phyloP scores from a whole-genome alignment of 30 jellyfish, hydroid and myxozoan genomes.

The Catostylus mosaicus region DNA sequence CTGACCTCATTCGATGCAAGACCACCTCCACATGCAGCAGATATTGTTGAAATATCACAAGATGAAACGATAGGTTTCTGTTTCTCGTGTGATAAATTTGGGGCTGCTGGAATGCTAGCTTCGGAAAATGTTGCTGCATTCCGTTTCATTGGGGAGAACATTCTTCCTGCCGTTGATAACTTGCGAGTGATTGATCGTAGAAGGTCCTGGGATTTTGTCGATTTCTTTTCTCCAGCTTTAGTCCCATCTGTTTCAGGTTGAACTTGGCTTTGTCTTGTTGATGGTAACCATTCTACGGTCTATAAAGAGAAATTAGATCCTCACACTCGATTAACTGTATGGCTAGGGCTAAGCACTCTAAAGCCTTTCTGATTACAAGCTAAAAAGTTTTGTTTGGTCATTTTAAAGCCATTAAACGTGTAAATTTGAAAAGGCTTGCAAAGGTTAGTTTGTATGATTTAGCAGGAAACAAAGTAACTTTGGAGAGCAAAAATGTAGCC shows the following conservation, averaged over 20 bases:
- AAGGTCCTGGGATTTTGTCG: constrained; percentile 40
- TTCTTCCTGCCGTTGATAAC: constrained; percentile 50
- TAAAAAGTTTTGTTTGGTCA: too few species aligned
- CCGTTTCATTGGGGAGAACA: constrained; percentile 30
- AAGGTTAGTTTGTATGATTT: too few species aligned
- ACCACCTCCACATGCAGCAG: constrained; percentile 84
- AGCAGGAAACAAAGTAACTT: too few species aligned
- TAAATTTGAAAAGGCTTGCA: too few species aligned
- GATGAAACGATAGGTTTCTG: constrained; percentile 29
- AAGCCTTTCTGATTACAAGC: too few species aligned
- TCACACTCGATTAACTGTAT: too few species aligned
- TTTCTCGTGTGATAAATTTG: constrained; percentile 24
- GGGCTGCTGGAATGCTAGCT: constrained; percentile 58
- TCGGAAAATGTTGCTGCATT: constrained; percentile 47
- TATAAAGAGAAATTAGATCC: too few species aligned
- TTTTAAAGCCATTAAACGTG: too few species aligned
- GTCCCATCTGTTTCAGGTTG: constrained; percentile 33
- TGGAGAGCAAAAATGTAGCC: too few species aligned
- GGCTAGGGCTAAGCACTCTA: too few species aligned
- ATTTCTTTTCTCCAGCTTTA: constrained; percentile 30
- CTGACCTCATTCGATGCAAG: constrained; percentile 67
- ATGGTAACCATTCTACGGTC: constrained; percentile 78
- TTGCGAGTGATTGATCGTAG: constrained; percentile 52
- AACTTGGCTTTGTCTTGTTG: constrained; percentile 29
- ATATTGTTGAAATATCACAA: constrained; percentile 36